phyloP scores from a whole-genome alignment of 2,888 invertebrate species.

The Acrocera orbiculus region DNA sequence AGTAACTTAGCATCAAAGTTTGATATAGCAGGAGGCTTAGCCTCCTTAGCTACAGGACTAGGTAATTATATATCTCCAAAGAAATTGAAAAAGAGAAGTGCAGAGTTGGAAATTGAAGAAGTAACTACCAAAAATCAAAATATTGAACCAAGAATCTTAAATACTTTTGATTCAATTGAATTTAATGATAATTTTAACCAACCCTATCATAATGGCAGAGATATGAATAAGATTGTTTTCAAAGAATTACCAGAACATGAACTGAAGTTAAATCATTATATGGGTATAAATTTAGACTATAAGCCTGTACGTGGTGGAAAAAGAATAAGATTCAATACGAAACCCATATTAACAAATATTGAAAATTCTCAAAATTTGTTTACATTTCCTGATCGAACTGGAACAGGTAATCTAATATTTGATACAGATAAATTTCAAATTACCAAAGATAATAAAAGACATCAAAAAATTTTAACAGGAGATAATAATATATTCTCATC shows the following conservation, averaged over 20 bases:
- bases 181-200: too few relatives aligned
- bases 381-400: conserved; percentile 37
- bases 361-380: conserved; percentile 18
- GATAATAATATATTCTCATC: too few relatives aligned
- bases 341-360: background rate
- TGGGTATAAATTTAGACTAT: too few relatives aligned
- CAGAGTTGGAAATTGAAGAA: background rate
- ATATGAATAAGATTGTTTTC: too few relatives aligned
- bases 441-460: conserved; percentile 14
- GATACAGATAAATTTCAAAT: conserved; percentile 23
- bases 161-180: too few relatives aligned
- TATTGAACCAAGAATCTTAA: too few relatives aligned
- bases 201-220: too few relatives aligned
- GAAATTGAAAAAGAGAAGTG: conserved; percentile 10
- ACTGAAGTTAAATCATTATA: too few relatives aligned
- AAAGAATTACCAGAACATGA: too few relatives aligned
- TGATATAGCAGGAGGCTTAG: conserved; percentile 9
- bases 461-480: too few relatives aligned
- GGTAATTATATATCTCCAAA: conserved; percentile 7
- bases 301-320: background rate
- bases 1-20: conserved; percentile 11
- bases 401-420: conserved; percentile 34
- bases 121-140: background rate
- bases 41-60: conserved; percentile 9
- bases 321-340: background rate